phyloP scores from a whole-genome alignment of 2,888 invertebrate species.

The Platerodrilus igneus region DNA sequence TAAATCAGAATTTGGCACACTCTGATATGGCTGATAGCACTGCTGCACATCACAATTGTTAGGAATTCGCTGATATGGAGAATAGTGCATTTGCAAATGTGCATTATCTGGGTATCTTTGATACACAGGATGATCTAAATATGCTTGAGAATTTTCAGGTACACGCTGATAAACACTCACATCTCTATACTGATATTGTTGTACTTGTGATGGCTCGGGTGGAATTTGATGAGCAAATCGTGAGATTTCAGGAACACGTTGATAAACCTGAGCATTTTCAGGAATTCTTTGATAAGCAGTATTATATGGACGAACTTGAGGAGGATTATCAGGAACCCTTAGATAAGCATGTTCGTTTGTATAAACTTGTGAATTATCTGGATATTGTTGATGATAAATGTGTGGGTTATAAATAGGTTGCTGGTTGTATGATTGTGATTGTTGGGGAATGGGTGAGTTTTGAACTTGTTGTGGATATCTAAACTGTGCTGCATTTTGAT shows the following conservation, averaged over 20 bases:
- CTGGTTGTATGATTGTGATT: constrained; percentile 12
- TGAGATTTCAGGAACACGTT: constrained; percentile 2
- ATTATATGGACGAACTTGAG: constrained; percentile 3
- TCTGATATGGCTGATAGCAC: constrained; percentile 35
- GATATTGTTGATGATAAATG: constrained; percentile 12
- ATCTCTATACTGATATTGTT: too few species aligned
- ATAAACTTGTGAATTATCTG: constrained; percentile 10
- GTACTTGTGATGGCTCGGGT: constrained; percentile 3
- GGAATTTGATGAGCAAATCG: constrained; percentile 4
- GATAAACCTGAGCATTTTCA: constrained; percentile 4
- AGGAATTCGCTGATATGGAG: constrained; percentile 30
- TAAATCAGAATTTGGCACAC: constrained; percentile 27
- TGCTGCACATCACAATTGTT: constrained; percentile 27
- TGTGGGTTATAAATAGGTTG: constrained; percentile 30
- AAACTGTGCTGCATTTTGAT: too few species aligned
- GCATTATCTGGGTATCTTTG: constrained; percentile 7
- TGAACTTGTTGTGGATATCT: constrained; percentile 26
- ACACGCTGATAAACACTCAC: constrained; percentile 15
- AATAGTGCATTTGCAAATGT: constrained; percentile 10
- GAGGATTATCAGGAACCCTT: constrained; percentile 12
- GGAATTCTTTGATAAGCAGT: constrained; percentile 16
- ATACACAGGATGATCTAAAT: constrained; percentile 6
- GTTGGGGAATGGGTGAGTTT: constrained; percentile 28
- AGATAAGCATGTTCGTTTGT: constrained; percentile 12
- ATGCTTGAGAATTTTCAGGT: constrained; percentile 9